Base-by-base conservation (phyloP, 2,797 vertebrate genomes). In the Pangasius sanitwongsei region DNA sequence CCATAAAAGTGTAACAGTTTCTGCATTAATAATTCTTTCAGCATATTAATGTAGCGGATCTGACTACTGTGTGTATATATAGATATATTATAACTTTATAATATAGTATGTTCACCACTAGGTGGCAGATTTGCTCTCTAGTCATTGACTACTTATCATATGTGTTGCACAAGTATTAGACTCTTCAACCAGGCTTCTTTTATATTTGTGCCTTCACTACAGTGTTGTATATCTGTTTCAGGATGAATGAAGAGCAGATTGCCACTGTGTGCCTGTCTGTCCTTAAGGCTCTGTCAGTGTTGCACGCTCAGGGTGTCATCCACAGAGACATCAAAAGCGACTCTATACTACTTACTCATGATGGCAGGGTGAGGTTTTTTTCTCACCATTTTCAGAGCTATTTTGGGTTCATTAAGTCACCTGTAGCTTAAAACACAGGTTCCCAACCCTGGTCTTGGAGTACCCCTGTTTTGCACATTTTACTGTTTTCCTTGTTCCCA, bases 241-340 rank as follows among this genome's bases (percentile, higher is more conserved):
- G 98, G 95, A 98, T 99, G 98, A 98, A 98, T 0, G 98, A 99
- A 93, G 98, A 99, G 91, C 98, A 99, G 97, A 99, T 99, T 0
- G 97, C 98, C 0, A 96, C 98, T 0, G 98, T 99, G 88, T 99
- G 98, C 90, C 92, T 97, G 91, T 97, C 98, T 0, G 98, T 99
- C 67, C 95, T 99, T 74, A 97, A 97, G 93, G 98, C 97, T 0
- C 83, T 99, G 88, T 96, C 98, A 0, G 97, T 98, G 86, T 97
- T 99, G 6, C 98, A 99, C 5, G 96, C 96, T 0, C 98, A 99
- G 93, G 98, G 98, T 0, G 98, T 99, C 89, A 99, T 99, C 94
- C 98, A 99, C 94, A 94, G 98, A 15, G 98, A 99, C 95, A 99
- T 99, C 92, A 99, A 99, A 95, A 99, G 98, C 0, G 98, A 99